Base-by-base conservation (phyloP, 1,140 invertebrate species). In the Ridgeia piscesae region DNA sequence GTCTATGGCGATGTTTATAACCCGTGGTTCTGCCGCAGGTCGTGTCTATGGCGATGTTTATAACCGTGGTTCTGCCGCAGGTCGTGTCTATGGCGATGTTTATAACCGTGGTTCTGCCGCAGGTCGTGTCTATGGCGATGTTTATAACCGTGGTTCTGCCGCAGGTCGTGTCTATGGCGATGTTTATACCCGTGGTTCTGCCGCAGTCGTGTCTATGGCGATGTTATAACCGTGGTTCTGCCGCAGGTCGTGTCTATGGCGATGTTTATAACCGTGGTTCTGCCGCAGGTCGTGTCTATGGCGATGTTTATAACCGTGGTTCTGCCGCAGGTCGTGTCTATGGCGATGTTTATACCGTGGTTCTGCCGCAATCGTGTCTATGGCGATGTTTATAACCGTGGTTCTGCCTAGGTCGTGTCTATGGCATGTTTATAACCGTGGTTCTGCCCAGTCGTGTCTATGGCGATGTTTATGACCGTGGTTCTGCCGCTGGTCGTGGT, bases 201-300 rank as follows among this genome's bases (percentile, higher is more conserved):
- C 58, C 27, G 58, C 58, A 91, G 92, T 92, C 9, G 35, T 92
- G 9, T 34, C 91, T 31, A 89, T 91, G 33, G 92, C 92, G 0
- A 77, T 77, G 34, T 9, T 88, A n/a, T n/a, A n/a, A n/a, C n/a
- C n/a, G n/a, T n/a, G n/a, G n/a, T n/a, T n/a, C 42, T 42, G 2
- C 58, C 27, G 58, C 58, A 91, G 91, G 92, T 92, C 9, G 35
- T 92, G 9, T 34, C 91, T 31, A 89, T 91, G 33, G 92, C 92
- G 0, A 77, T 77, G 34, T 9, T 88, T 17, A 91, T 92, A 4
- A 34, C 92, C 2, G 11, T 92, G 2, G n/a, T n/a, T n/a, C 42
- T 42, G 2, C 58, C 27, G 58, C 58, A 91, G 91, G 92, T 92
- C 9, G 35, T 92, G 9, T 34, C 91, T 31, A 89, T 91, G 33